phyloP scores from a whole-genome alignment of 2,113 vertebrate genomes.

The Pungitius pungitius region DNA sequence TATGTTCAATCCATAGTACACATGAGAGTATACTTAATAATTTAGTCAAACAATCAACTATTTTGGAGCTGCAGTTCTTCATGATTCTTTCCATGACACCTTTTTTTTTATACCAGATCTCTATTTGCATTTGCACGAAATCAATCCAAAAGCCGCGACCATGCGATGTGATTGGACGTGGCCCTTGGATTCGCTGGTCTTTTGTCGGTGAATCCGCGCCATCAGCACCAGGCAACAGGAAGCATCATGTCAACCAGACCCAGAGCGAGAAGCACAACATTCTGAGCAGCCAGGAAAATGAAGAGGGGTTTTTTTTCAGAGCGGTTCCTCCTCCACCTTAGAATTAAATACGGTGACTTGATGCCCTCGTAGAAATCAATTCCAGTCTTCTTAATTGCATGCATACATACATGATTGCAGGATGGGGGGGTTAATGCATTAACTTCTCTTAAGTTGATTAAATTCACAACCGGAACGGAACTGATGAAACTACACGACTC shows the following conservation, averaged over 20 bases:
- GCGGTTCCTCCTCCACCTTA: not conserved
- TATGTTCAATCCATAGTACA: not conserved
- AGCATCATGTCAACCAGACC: not conserved
- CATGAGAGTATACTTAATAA: not conserved
- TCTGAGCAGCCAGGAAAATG: not conserved
- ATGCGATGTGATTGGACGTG: not conserved
- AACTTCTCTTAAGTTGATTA: slow-evolving; percentile 1
- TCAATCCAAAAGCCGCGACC: not conserved
- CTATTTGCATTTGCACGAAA: not conserved
- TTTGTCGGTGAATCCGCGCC: not conserved
- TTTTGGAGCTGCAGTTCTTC: not conserved
- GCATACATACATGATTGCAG: not conserved
- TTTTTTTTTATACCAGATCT: not conserved
- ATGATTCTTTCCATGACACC: not conserved
- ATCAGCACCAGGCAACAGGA: not conserved
- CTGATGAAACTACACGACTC: not conserved
- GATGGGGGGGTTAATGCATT: not conserved
- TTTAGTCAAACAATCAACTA: not conserved
- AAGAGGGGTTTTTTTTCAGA: slow-evolving; percentile 8
- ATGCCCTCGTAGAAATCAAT: not conserved
- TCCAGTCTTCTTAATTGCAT: slow-evolving; percentile 1
- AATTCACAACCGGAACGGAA: not conserved
- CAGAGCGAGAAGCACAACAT: not conserved
- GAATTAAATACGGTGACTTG: not conserved
- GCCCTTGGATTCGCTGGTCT: not conserved